Base-by-base conservation (phyloP, 2,113 vertebrate genomes). In the Sinocyclocheilus rhinocerous region DNA sequence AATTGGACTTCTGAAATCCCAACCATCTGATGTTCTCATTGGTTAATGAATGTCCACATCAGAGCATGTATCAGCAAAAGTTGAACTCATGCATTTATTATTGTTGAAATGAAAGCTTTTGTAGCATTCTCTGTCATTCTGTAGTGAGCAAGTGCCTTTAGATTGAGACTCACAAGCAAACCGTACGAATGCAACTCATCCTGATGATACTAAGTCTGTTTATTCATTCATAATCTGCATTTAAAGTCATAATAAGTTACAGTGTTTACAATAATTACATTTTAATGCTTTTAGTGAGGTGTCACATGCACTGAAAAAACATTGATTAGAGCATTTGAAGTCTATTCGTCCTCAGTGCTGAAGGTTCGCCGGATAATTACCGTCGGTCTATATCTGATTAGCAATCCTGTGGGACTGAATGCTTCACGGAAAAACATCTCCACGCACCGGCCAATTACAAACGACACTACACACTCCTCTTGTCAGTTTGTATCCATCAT, bases 401-500 rank as follows among this genome's bases (percentile, higher is more conserved):
- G 89, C 83, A 87, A 84, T 90, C 85, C 89, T 86, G 89, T 85
- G 90, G 91, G 90, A 91, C 84, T 77, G 80, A 87, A 84, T 12
- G 26, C 87, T 85, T 42, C 50, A 22, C 65, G 70, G 86, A 79
- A 69, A 86, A 83, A 73, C 86, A 76, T 86, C 89, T 85, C 76
- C 67, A 48, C 85, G 79, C 87, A 59, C 82, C 42, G 75, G 77
- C 88, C 90, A 92, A 92, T 94, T 94, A 93, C 80, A 93, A 91
- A 93, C 45, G 86, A 91, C 90, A 89, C 26, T 0, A 13, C 87
- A 89, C 89, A 85, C 90, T 85, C 86, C 88, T 83, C 86, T 87
- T 93, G 93, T 93, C 92, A 90, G 83, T 87, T 91, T 90, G 87
- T 85, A 91, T 94, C 89, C 84, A 91, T 93, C 90, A 91, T 91